Evolutionary conservation across 2,888 invertebrate species (phyloP).

Genomic region (Nyleta sp.): DNA sequence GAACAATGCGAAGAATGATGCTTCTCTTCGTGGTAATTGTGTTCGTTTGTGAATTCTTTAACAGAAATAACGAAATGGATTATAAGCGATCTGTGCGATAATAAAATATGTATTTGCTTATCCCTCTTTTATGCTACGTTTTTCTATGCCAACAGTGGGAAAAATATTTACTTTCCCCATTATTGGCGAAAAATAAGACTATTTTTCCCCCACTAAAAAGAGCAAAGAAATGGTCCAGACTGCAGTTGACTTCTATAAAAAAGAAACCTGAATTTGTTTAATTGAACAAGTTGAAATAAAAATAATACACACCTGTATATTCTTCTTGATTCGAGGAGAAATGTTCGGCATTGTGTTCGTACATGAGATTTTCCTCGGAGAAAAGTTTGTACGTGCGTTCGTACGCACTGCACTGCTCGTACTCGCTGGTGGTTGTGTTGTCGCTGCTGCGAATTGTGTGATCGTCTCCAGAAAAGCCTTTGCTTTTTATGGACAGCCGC

Average conservation of each 20-base stretch:
- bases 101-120: too few relatives aligned
- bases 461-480: slow-evolving; percentile 71
- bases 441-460: slow-evolving; percentile 81
- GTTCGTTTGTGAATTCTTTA: slow-evolving; percentile 84
- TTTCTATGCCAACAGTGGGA: too few relatives aligned
- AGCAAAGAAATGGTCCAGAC: too few relatives aligned
- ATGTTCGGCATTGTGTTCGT: slow-evolving; percentile 72
- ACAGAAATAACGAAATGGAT: too few relatives aligned
- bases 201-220: too few relatives aligned
- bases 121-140: too few relatives aligned
- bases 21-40: slow-evolving; percentile 84
- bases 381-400: slow-evolving; percentile 77
- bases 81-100: too few relatives aligned
- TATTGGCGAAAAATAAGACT: too few relatives aligned
- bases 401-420: slow-evolving; percentile 76
- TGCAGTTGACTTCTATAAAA: too few relatives aligned
- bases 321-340: slow-evolving; percentile 84
- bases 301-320: slow-evolving; percentile 78
- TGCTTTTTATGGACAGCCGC: slow-evolving; percentile 83
- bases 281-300: too few relatives aligned
- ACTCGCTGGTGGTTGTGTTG: slow-evolving; percentile 82
- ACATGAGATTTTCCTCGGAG: slow-evolving; percentile 73
- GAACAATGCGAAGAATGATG: slow-evolving; percentile 71
- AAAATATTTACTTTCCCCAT: too few relatives aligned
- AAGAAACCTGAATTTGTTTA: too few relatives aligned